phyloP scores from a whole-genome alignment of 2,113 vertebrate genomes.

The Gavia stellata region DNA sequence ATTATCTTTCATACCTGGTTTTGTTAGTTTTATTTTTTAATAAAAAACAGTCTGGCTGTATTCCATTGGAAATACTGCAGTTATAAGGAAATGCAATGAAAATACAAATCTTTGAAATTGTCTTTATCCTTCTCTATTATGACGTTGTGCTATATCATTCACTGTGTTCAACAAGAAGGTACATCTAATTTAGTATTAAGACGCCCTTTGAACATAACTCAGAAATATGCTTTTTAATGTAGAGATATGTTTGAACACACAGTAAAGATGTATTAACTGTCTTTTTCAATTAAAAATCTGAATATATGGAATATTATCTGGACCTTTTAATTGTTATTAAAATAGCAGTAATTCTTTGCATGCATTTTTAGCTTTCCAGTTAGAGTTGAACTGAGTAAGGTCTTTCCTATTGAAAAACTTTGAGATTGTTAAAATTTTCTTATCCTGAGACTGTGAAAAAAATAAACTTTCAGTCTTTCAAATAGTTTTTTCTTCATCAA shows the following conservation, averaged over 20 bases:
- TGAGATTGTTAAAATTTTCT: not conserved
- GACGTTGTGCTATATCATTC: not conserved
- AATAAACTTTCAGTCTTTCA: not conserved
- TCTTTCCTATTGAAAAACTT: not conserved
- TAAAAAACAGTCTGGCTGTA: not conserved
- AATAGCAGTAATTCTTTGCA: not conserved
- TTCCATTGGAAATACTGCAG: not conserved
- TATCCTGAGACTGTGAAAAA: not conserved
- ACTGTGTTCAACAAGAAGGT: not conserved
- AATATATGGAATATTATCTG: not conserved
- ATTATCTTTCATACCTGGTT: not conserved
- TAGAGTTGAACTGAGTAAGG: not conserved
- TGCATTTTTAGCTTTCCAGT: not conserved
- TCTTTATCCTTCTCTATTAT: not conserved
- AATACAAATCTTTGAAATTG: not conserved
- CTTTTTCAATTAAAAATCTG: not conserved
- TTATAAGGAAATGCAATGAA: not conserved
- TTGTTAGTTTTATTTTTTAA: slow-evolving; percentile 23
- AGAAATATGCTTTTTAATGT: not conserved
- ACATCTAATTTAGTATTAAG: not conserved
- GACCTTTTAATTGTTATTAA: not conserved
- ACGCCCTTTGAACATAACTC: not conserved
- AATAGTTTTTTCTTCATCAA: not conserved
- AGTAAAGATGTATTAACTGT: not conserved
- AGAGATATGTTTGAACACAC: not conserved